Evolutionary conservation across 2,797 vertebrate genomes (phyloP), one percentile per base, ranked within the genome.

Genomic region (Oreonectes daqikongensis): DNA sequence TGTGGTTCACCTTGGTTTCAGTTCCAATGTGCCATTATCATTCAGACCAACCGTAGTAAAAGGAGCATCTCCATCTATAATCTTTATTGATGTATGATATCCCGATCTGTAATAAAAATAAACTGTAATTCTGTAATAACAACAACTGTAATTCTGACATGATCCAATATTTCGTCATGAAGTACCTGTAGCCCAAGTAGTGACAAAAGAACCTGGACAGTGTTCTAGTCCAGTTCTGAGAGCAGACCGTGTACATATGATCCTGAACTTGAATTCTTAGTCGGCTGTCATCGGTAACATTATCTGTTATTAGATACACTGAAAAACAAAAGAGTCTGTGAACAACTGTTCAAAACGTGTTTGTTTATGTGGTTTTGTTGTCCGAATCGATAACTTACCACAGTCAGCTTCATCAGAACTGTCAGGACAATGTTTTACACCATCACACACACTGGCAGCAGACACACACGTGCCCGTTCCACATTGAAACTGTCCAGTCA

Each of bases 191-290:
- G 17, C 93, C 92, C 75, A 98, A 77, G 63, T 94, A 90, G 17
- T 84, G 90, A 83, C 97, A 99, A 79, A 92, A 89, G 66, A 90
- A 91, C 76, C 83, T 64, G 46, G 96, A 93, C 81, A 93, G 86
- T 17, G 0, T 5, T 57, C 5, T 88, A 57, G 60, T 92, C 97
- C 96, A 98, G 30, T 85, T 83, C 30, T 94, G 87, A 22, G 90
- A 89, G 88, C 97, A 99, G 3, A 90, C 89, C 2, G 86, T 83
- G 71, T 92, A 77, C 87, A 93, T 90, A 0, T 1, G 69, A 1
- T 77, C 84, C 46, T 87, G 82, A 5, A 94, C 67, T 73, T 87
- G 92, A 79, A 96, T 86, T 78, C 92, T 92, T 50, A 99, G 89
- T 65, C 92, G 83, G 4, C 88, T 90, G 50, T 82, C 88, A 32